phyloP scores from a whole-genome alignment of 2,797 vertebrate genomes.

The Hydrophis major region DNA sequence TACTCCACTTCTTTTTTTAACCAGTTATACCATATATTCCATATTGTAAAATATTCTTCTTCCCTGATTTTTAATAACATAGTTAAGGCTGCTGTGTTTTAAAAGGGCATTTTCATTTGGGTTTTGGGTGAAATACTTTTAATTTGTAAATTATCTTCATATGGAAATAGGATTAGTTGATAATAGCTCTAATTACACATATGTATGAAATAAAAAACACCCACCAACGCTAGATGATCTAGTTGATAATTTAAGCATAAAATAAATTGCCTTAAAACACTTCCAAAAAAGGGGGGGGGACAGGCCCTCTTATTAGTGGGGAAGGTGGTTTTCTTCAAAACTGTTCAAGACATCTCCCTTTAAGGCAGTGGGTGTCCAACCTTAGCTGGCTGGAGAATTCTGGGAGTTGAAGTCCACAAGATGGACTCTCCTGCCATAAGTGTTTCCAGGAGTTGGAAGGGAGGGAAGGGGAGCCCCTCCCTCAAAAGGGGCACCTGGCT shows the following conservation, averaged over 20 bases:
- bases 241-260: slow-evolving; percentile 95
- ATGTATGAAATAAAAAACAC: slow-evolving; percentile 90
- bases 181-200: slow-evolving; percentile 93
- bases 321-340: background rate
- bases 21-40: no score
- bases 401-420: background rate
- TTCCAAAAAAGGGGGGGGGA: slow-evolving; percentile 38
- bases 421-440: background rate
- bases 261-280: slow-evolving; percentile 98
- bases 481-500: background rate
- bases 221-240: slow-evolving; percentile 95
- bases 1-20: no score
- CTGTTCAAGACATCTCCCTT: background rate
- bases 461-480: background rate
- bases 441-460: no score
- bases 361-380: no score
- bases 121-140: slow-evolving; percentile 85
- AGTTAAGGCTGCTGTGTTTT: slow-evolving; percentile 92
- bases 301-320: no score
- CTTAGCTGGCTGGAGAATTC: background rate
- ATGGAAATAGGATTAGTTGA: slow-evolving; percentile 90
- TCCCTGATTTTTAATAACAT: no score
- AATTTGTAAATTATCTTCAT: slow-evolving; percentile 90
- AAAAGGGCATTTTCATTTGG: slow-evolving; percentile 87
- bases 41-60: no score